Evolutionary conservation across 2,113 vertebrate species (phyloP), one percentile per base, ranked within the genome.

Genomic region (Probosciger aterrimus): DNA sequence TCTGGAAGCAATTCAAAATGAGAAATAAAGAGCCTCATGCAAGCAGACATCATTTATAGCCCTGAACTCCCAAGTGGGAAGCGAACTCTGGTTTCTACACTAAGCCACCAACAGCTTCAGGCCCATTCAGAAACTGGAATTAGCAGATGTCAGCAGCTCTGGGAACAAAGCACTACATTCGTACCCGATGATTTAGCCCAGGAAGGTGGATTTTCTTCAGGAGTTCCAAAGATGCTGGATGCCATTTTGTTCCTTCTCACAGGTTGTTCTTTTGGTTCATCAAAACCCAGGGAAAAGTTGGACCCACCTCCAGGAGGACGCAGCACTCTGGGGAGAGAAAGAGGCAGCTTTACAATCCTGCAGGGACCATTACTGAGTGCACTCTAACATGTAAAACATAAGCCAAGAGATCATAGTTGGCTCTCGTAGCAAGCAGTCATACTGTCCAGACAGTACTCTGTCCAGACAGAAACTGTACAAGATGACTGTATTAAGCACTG

Each of bases 271-370:
- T 98, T 81, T 31, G 99, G 98, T 81, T 99, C 98, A 3, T 99
- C 99, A 70, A 98, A 98, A 30, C 99, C 99, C 86, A 99, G 95
- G 17, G 98, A 98, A 93, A 99, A 99, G 97, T 99, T 99, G 96
- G 99, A 99, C 33, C 98, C 99, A 1, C 99, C 99, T 7, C 99
- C 99, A 5, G 99, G 99, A 95, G 99, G 99, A 87, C 98, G 98
- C 97, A 99, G 97, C 89, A 99, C 98, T 96, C 99, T 99, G 73
- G 7, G 31, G 88, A 95, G 16, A 59, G 57, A 59, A 59, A 92
- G 19, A 96, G 33, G 15, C 53, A 69, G 22, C 49, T 47, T 95
- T 27, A 92, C 31, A 65, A 5, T 57, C 82, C 44, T 19, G 23
- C 5, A 0, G 4, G 35, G 7, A 46, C 22, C 53, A 27, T 10